These are phyloP conservation scores for Rachycentron canadum DNA, from an alignment of 2,797 vertebrate genomes.

Conservation along the genomic window DNA sequence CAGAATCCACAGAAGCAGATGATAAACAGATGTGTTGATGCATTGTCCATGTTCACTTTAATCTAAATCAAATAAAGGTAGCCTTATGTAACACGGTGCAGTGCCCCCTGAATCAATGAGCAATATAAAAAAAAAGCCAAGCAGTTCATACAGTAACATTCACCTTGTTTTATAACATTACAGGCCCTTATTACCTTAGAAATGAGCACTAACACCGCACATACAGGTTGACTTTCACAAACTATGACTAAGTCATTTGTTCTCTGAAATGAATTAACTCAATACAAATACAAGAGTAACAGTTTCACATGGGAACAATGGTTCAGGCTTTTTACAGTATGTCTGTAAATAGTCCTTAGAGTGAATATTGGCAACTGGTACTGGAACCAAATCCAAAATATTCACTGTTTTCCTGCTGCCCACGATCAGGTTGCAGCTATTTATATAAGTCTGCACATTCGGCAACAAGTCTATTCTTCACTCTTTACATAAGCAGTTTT, in stretches of 20 bases:
- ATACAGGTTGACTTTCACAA: background rate
- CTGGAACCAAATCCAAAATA: conserved; percentile 39
- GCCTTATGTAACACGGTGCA: conserved; percentile 33
- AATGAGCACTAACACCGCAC: background rate
- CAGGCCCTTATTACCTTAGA: background rate
- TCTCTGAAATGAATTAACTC: background rate
- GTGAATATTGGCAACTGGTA: conserved; percentile 29
- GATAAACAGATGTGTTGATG: conserved; percentile 7
- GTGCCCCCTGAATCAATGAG: background rate
- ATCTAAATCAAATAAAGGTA: background rate
- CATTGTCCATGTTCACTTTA: conserved; percentile 15
- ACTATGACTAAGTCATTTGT: background rate
- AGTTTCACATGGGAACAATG: conserved; percentile 4
- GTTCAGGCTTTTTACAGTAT: conserved; percentile 20
- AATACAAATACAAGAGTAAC: conserved; percentile 1
- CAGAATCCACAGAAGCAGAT: background rate
- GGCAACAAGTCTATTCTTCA: conserved; percentile 38
- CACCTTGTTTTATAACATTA: background rate
- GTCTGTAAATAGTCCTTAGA: background rate
- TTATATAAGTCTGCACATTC: conserved; percentile 63
- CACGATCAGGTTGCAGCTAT: conserved; percentile 49
- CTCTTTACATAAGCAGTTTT: conserved; percentile 69
- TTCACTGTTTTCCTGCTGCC: conserved; percentile 26
- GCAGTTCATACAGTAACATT: background rate
- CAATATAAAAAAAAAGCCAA: background rate